Conservation (phyloP, 2,113 vertebrate genomes). For the Collichthys lucidus region DNA sequence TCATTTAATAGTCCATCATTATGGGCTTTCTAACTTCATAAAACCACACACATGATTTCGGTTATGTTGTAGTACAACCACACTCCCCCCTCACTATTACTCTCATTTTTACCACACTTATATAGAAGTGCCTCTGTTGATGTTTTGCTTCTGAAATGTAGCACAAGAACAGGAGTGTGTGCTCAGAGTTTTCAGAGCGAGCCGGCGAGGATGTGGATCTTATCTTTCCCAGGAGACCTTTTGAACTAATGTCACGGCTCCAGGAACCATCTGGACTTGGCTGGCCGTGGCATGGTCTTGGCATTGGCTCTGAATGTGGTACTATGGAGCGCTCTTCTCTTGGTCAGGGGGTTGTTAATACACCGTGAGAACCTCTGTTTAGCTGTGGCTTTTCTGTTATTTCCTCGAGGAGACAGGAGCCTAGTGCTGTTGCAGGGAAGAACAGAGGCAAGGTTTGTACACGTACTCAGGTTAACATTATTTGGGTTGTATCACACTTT, state of each 20-base stretch:
- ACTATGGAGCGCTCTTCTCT: conserved; percentile 53
- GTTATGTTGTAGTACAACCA: conserved; percentile 71
- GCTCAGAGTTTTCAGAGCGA: neutral
- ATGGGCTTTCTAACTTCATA: conserved; percentile 73
- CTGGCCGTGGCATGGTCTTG: conserved; percentile 48
- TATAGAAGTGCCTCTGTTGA: conserved; percentile 47
- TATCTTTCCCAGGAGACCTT: conserved; percentile 31
- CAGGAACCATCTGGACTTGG: conserved; percentile 61
- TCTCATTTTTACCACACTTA: conserved; percentile 38
- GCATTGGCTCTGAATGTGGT: conserved; percentile 38
- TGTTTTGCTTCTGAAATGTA: conserved; percentile 51
- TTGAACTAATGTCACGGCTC: neutral
- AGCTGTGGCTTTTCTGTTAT: conserved; percentile 74
- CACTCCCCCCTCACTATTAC: conserved; percentile 50
- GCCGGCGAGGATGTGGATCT: neutral
- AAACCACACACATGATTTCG: conserved; percentile 80
- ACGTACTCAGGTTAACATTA: conserved; percentile 60
- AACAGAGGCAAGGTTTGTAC: conserved; percentile 47
- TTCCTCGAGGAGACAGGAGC: conserved; percentile 68
- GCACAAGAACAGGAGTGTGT: neutral
- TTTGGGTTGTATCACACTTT: conserved; percentile 25
- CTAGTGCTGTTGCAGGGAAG: conserved; percentile 42
- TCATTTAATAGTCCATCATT: conserved; percentile 80
- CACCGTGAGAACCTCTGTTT: conserved; percentile 74
- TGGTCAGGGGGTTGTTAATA: conserved; percentile 66